Base-by-base conservation (phyloP, 2,888 invertebrate genomes). In the Mesorhabditis spiculigera region DNA sequence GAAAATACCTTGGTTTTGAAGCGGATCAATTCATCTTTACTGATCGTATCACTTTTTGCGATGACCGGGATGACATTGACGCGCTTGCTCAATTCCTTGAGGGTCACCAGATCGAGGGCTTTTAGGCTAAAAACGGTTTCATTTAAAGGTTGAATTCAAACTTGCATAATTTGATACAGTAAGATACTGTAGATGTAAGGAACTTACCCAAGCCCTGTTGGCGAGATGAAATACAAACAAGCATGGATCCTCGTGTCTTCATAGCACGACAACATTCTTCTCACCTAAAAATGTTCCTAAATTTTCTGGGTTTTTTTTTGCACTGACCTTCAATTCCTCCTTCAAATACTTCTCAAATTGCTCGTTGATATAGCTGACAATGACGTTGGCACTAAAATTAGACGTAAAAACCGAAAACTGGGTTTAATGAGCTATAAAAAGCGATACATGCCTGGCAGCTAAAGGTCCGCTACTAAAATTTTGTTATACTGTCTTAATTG, bases 31-130 rank as follows among this genome's bases (percentile, higher is more conserved):
- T 99, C 98, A 64, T 93, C 92, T 89, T 98, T 98, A 65, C 96
- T 96, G 86, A 98, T 94, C 71, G 97, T 97, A 87, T 99, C 98
- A 16, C 98, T 95, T 89, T 99, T 99, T 62, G 97, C 98, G 85
- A 99, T 97, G 74, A 99, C 93, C 41, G 98, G 98, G 86, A 99
- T 95, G 78, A 99, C 94, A 88, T 98, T 99, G 42, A 94, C 94
- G 89, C 97, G 97, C 78, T 93, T 94, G 87, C 97, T 95, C 80
- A 99, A 89, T 87, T 96, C 95, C 88, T 97, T 96, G 95, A 99
- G 96, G 87, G 97, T 97, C 68, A 96, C 95, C 86, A 99, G 89
- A 89, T 98, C 98, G 77, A 99, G 91, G 0, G 97, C 95, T 87
- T 98, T 97, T 75, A 98, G 89, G 0, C 96, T 96, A 86, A 68